Evolutionary conservation across 1,140 invertebrate genomes (phyloP).

Genomic region (Meloidogyne hapla): DNA sequence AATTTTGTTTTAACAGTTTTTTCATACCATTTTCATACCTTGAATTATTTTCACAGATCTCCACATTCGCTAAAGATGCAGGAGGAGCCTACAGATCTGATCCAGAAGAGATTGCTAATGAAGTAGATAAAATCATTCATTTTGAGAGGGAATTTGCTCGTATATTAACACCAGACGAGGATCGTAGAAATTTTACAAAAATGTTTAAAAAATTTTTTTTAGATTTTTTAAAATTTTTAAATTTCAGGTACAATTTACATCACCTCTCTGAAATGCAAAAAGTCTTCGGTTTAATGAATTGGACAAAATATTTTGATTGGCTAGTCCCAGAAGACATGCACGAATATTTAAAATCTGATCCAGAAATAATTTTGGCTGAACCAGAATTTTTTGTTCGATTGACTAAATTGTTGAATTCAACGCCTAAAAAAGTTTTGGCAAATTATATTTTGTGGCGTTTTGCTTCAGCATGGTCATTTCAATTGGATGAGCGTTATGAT

Average conservation of each 20-base stretch:
- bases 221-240: neutral
- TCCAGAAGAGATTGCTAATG: slow-evolving; percentile 37
- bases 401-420: slow-evolving; percentile 34
- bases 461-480: slow-evolving; percentile 47
- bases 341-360: slow-evolving; percentile 48
- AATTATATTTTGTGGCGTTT: slow-evolving; percentile 54
- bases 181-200: slow-evolving; percentile 53
- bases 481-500: slow-evolving; percentile 51
- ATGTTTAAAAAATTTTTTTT: slow-evolving; percentile 19
- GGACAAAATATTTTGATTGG: slow-evolving; percentile 45
- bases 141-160: slow-evolving; percentile 58
- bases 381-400: slow-evolving; percentile 41
- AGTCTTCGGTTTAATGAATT: slow-evolving; percentile 38
- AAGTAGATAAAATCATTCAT: slow-evolving; percentile 42
- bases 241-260: slow-evolving; percentile 56
- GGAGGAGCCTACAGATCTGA: slow-evolving; percentile 33
- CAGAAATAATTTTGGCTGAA: slow-evolving; percentile 50
- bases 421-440: slow-evolving; percentile 42
- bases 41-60: slow-evolving; percentile 45
- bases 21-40: slow-evolving; percentile 19
- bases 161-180: slow-evolving; percentile 56
- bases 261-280: slow-evolving; percentile 43
- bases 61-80: slow-evolving; percentile 49
- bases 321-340: slow-evolving; percentile 53
- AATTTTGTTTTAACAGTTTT: neutral